Conservation (phyloP, 1,140 invertebrate species). For the Ylistrum balloti region DNA sequence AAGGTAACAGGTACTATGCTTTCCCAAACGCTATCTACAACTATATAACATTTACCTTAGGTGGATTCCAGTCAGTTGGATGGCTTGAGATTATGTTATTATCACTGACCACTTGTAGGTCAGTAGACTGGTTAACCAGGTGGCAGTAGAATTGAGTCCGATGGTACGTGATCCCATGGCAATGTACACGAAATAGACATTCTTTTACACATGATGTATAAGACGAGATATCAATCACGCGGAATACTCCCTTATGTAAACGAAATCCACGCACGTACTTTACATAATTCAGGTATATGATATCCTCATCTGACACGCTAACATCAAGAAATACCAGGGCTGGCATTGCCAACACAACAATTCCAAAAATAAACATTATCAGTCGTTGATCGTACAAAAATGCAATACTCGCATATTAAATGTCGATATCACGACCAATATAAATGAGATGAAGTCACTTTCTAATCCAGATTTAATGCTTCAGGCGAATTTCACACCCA, state of each 20-base stretch:
- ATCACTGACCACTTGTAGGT: background rate
- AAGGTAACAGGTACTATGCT: too few relatives aligned
- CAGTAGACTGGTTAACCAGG: background rate
- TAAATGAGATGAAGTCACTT: too few relatives aligned
- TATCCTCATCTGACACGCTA: background rate
- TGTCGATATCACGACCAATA: too few relatives aligned
- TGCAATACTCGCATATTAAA: too few relatives aligned
- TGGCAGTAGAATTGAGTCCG: background rate
- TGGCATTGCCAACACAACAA: too few relatives aligned
- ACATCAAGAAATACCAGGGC: background rate
- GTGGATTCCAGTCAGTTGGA: background rate
- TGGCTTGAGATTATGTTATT: background rate
- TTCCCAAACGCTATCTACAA: too few relatives aligned
- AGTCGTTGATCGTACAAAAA: too few relatives aligned
- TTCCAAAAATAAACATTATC: too few relatives aligned
- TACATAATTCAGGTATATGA: background rate
- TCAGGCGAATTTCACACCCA: too few relatives aligned
- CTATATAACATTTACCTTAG: background rate
- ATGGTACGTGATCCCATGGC: background rate
- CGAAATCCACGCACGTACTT: background rate
- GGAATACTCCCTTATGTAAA: background rate
- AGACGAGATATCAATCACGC: background rate
- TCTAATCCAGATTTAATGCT: too few relatives aligned
- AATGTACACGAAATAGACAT: background rate
- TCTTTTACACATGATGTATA: background rate